Evolutionary conservation across 2,113 vertebrate species (phyloP).

Genomic region (Sturnira hondurensis): DNA sequence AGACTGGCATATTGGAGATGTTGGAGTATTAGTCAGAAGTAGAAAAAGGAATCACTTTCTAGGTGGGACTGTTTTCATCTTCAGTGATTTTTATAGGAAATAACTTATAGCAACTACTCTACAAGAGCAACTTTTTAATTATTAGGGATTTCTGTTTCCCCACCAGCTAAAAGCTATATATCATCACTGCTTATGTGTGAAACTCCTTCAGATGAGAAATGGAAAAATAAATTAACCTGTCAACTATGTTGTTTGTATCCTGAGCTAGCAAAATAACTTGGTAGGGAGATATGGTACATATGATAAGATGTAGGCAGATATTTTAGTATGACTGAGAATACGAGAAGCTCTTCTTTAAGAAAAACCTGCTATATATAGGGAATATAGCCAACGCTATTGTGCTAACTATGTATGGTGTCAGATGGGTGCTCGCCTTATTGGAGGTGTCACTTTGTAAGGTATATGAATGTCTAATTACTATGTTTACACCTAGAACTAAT

Average conservation of each 20-base stretch:
- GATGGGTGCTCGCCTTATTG: too few relatives aligned
- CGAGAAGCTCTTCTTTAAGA: neutral
- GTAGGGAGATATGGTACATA: neutral
- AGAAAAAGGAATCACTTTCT: neutral
- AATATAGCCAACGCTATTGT: neutral
- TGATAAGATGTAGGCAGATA: neutral
- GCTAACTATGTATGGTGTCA: neutral
- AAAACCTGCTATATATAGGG: neutral
- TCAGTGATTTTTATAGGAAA: neutral
- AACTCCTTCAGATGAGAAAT: neutral
- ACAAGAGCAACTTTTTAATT: neutral
- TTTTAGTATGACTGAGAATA: neutral
- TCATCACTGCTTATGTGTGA: neutral
- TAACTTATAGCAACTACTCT: neutral
- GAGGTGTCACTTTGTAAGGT: neutral
- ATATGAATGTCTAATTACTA: neutral
- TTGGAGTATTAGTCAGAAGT: neutral
- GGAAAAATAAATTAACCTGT: neutral
- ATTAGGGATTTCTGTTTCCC: neutral
- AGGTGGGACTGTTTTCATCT: neutral
- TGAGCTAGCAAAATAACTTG: neutral
- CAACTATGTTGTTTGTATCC: neutral
- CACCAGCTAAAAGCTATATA: neutral
- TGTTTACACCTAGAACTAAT: neutral
- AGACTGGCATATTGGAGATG: neutral